Conservation (phyloP, 2,888 invertebrate genomes). For the Polyommatus iphigenia region DNA sequence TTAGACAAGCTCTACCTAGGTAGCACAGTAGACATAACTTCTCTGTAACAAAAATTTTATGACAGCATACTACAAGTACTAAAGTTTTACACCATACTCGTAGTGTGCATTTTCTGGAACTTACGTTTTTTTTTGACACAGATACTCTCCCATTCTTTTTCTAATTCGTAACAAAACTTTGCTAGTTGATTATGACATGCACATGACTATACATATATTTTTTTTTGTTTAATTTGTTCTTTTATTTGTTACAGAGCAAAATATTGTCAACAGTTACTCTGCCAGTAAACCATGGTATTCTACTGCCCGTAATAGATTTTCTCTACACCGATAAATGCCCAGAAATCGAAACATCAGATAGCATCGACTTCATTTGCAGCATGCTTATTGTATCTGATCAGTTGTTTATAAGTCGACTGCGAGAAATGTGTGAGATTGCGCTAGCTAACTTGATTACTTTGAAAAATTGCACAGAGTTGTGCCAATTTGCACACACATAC, state of each 20-base stretch:
- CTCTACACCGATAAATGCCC: slow-evolving; percentile 86
- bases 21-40: no score
- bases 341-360: slow-evolving; percentile 79
- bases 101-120: no score
- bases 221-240: neutral
- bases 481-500: slow-evolving; percentile 88
- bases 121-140: no score
- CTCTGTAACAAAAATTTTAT: no score
- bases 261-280: slow-evolving; percentile 75
- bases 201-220: no score
- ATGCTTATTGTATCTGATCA: slow-evolving; percentile 90
- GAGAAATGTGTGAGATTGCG: slow-evolving; percentile 85
- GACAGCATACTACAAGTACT: no score
- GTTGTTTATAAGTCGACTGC: slow-evolving; percentile 85
- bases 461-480: slow-evolving; percentile 87
- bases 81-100: no score
- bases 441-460: slow-evolving; percentile 84
- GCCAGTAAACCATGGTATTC: slow-evolving; percentile 81
- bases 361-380: slow-evolving; percentile 86
- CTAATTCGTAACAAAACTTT: no score
- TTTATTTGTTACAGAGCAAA: slow-evolving; percentile 71
- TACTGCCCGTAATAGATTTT: slow-evolving; percentile 86
- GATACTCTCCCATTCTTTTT: no score
- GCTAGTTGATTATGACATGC: no score
- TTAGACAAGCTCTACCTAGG: no score